Evolutionary conservation across 2,888 invertebrate genomes (phyloP), one percentile per base, ranked within the genome.

Genomic region (Watsonalla binaria): DNA sequence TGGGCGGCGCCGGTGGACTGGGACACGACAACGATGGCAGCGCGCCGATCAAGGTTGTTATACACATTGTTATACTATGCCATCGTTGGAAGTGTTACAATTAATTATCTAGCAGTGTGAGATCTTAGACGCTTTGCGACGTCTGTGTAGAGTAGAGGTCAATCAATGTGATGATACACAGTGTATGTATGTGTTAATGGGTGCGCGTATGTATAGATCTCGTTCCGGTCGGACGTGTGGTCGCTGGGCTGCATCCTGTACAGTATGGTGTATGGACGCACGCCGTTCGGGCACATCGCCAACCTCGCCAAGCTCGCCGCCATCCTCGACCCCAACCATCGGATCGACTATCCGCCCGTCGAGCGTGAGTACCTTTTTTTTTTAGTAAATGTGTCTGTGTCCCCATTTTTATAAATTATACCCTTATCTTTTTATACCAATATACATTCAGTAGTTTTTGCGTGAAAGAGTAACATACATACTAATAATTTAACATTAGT

Each of bases 191-290:
- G 45, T 54, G 24, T 53, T 45, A 33, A 6, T 11, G 24, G 37
- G 2, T 51, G 7, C 47, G 8, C 33, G 46, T 51, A 5, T 50
- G 78, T 79, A 46, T 70, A 97, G 97, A 95, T 98, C 65, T 95
- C 96, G 60, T 96, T 94, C 63, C 97, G 96, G 75, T 96, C 98
- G 47, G 99, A 99, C 84, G 97, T 99, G 52, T 99, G 99, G 99
- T 98, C 98, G 0, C 91, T 99, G 63, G 99, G 99, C 24, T 99
- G 98, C 80, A 99, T 99, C 74, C 92, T 99, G 59, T 99, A 98
- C 90, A 94, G 96, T 80, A 92, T 99, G 84, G 93, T 98, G 46
- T 99, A 98, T 82, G 96, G 96, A 0, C 92, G 92, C 68, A 97
- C 98, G 1, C 99, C 99, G 0, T 99, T 98, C 85, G 95, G 96